Conservation (phyloP, 2,888 invertebrate genomes). For the Heliconius hortense region DNA sequence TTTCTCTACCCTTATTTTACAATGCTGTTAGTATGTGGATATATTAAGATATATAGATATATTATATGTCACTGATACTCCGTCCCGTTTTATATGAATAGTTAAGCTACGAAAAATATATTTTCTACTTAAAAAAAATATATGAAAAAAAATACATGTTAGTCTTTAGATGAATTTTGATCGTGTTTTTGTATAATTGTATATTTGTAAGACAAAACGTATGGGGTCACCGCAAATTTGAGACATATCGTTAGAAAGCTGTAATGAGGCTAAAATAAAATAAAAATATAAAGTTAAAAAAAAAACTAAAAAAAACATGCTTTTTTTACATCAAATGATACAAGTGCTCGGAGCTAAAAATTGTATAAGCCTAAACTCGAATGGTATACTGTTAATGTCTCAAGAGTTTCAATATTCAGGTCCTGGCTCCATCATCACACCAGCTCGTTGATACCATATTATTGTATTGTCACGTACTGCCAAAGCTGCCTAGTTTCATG, state of each 20-base stretch:
- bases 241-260: constrained; percentile 29
- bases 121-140: constrained; percentile 46
- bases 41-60: constrained; percentile 46
- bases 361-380: too few species aligned
- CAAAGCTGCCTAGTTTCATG: too few species aligned
- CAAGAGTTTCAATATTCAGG: too few species aligned
- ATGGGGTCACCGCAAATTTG: constrained; percentile 26
- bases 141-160: constrained; percentile 32
- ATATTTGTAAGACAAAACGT: constrained; percentile 40
- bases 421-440: too few species aligned
- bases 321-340: too few species aligned
- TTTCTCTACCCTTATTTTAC: not conserved
- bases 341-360: too few species aligned
- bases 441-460: too few species aligned
- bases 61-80: constrained; percentile 46
- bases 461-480: too few species aligned
- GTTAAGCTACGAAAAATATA: constrained; percentile 47
- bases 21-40: constrained; percentile 54
- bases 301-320: too few species aligned
- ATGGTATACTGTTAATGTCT: too few species aligned
- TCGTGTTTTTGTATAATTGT: constrained; percentile 47
- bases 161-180: constrained; percentile 44
- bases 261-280: constrained; percentile 17
- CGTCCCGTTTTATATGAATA: constrained; percentile 49
- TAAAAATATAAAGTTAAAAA: too few species aligned